Base-by-base conservation (phyloP, 2,888 invertebrate species). In the Drosophila atripex region DNA sequence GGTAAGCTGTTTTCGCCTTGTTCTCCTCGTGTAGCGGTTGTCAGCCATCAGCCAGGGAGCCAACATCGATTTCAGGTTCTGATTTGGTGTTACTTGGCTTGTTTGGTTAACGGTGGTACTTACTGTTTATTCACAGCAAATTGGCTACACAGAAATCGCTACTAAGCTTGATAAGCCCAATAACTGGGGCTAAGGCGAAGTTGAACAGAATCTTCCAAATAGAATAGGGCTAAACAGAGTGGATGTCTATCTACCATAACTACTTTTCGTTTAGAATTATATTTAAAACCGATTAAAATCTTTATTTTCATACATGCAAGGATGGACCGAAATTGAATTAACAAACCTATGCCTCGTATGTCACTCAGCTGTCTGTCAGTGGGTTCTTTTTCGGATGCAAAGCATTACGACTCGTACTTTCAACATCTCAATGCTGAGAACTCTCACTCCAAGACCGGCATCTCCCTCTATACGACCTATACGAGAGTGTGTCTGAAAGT, bases 401-500 rank as follows among this genome's bases (percentile, higher is more conserved):
- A 16, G 46, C 68, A 53, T 56, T 47, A 54, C 66, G 80, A 85
- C 52, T 71, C 55, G 65, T 70, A 56, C 65, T 66, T 64, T 52
- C 76, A 78, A 80, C 86, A 82, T 76, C 80, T 87, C 79, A 80
- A 87, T 80, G 88, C 50, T 25, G 7, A 12, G 12, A 50, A 23
- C 35, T 43, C 28, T 16, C 43, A 45, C 51, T 12, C 28, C 3
- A 23, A 43, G 45, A 38, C 49, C 25, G 49, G 47, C 38, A 47
- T 56, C n/a, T 28, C 38, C 32, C 21, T 41, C 16, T 16, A 38
- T 47, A 5, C 21, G 21, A 23, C 21, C 25, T 21, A 21, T 18
- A 23, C 9, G 18, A 5, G 30, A 41, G 35, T 35, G 50, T 32
- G 60, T 53, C 14, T 35, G 45, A 60, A 47, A 57, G 58, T 58